phyloP scores from a whole-genome alignment of 30 jellyfish, hydroid and myxozoan species.

The Catostylus mosaicus region DNA sequence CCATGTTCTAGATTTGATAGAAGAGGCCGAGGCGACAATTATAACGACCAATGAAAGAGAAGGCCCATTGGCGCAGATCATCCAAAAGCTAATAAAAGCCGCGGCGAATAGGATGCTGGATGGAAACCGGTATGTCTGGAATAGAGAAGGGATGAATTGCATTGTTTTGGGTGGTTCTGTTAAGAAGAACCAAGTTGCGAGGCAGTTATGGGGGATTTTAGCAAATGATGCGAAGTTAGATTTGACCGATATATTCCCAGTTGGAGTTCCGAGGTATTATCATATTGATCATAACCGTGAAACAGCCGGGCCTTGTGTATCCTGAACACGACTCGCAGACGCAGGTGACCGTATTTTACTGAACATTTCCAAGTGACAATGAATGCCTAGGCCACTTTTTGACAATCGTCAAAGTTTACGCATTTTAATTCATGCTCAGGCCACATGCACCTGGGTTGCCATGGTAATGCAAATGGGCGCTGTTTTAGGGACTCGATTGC shows the following conservation, averaged over 20 bases:
- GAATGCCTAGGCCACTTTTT: not conserved
- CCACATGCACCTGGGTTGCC: conserved; percentile 7
- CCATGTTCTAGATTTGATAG: conserved; percentile 66
- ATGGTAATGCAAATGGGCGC: conserved; percentile 20
- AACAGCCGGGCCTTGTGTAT: conserved; percentile 82
- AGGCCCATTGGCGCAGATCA: conserved; percentile 68
- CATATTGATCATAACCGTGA: conserved; percentile 77
- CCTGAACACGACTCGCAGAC: not conserved
- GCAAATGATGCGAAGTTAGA: conserved; percentile 74
- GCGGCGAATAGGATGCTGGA: conserved; percentile 58
- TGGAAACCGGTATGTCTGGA: conserved; percentile 81
- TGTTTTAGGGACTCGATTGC: not conserved
- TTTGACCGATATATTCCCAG: conserved; percentile 79
- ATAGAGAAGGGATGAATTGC: conserved; percentile 82
- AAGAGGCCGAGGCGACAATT: conserved; percentile 81
- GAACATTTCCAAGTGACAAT: not conserved
- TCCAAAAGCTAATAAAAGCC: conserved; percentile 60
- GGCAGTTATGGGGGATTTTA: conserved; percentile 78
- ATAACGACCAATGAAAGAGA: conserved; percentile 75
- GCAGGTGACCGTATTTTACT: conserved; percentile 20
- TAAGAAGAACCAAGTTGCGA: conserved; percentile 75
- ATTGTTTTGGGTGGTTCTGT: conserved; percentile 85
- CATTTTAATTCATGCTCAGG: conserved; percentile 18
- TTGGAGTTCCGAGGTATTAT: conserved; percentile 77
- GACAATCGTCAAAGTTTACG: conserved; percentile 1